Evolutionary conservation across 1,140 invertebrate genomes (phyloP).

Genomic region (Diachasma alloeum): DNA sequence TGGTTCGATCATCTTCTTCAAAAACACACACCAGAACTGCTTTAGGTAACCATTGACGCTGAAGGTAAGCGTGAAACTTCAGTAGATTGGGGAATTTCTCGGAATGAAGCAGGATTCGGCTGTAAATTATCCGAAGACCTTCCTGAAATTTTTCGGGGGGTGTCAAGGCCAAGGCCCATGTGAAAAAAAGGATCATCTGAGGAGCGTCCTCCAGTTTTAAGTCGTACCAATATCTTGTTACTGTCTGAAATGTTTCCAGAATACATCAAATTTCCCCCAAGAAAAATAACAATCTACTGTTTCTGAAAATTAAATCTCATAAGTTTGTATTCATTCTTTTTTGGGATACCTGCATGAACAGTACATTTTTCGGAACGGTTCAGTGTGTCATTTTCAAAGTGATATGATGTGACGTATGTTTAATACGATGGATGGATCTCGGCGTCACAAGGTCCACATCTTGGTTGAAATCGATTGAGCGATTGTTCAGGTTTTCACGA

Average conservation of each 20-base stretch:
- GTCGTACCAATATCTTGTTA: neutral
- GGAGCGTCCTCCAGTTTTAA: neutral
- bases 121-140: neutral
- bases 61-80: neutral
- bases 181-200: neutral
- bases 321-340: no score
- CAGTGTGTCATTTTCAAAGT: no score
- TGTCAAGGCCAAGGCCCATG: neutral
- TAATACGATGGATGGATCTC: no score
- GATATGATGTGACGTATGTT: no score
- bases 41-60: neutral
- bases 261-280: no score
- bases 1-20: neutral
- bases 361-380: no score
- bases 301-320: no score
- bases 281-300: no score
- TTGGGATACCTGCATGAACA: no score
- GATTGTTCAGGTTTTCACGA: no score
- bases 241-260: neutral
- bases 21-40: neutral
- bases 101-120: neutral
- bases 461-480: no score
- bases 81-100: neutral
- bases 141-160: neutral
- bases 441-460: no score